phyloP scores from a whole-genome alignment of 2,797 vertebrate species.

The Mionectes olivaceus region DNA sequence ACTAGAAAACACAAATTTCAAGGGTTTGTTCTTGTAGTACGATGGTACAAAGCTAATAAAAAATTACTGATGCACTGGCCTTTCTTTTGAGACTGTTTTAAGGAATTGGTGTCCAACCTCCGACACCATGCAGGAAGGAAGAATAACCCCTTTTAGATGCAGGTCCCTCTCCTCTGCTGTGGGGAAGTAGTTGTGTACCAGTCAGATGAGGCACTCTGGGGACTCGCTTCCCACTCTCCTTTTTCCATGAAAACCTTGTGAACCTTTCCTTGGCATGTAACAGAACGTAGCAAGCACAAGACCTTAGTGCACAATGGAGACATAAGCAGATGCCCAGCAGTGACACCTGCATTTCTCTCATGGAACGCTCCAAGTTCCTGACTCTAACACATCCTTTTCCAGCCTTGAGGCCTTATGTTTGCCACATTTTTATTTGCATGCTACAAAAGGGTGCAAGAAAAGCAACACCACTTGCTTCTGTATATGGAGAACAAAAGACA shows the following conservation, averaged over 20 bases:
- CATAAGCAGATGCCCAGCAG: neutral
- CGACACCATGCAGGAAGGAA: rapidly evolving
- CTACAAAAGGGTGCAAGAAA: neutral
- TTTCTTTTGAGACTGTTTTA: neutral
- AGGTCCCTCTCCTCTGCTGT: rapidly evolving
- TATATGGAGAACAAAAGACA: neutral
- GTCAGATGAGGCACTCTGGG: rapidly evolving
- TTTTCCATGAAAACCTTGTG: neutral
- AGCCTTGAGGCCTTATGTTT: neutral
- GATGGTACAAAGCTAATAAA: neutral
- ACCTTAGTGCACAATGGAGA: rapidly evolving
- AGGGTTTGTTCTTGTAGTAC: rapidly evolving
- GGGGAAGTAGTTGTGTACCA: neutral
- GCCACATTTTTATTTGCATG: neutral
- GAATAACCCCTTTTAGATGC: neutral
- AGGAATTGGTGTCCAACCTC: neutral
- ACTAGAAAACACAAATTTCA: neutral
- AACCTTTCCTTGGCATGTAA: neutral
- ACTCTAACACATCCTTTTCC: neutral
- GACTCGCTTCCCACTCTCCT: neutral
- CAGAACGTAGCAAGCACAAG: rapidly evolving
- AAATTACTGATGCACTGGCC: rapidly evolving
- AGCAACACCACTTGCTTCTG: neutral
- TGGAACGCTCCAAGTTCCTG: rapidly evolving
- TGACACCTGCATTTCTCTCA: rapidly evolving